Evolutionary conservation across 2,113 vertebrate species (phyloP), one percentile per base, ranked within the genome.

Genomic region (Taurulus bubalis): DNA sequence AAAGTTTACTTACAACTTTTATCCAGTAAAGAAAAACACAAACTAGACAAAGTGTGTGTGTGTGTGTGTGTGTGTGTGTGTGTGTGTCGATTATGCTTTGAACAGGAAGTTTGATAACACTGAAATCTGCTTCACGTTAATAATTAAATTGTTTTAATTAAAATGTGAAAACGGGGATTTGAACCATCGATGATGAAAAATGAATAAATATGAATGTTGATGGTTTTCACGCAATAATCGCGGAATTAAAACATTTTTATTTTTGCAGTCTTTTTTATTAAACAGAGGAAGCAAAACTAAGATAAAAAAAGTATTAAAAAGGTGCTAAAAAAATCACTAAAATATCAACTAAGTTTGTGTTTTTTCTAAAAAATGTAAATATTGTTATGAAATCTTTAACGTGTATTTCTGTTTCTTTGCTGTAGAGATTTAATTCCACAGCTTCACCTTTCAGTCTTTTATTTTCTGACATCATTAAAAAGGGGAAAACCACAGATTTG

Each of bases 381-480:
- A 38, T 11, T 70, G 49, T 7, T 26, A 26, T 8, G 1, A 28
- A 2, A n/a, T 38, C 5, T 58, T n/a, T 30, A 9, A 47, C 2
- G 14, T 77, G 34, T 73, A 0, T 30, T 53, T 49, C 15, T 12
- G 22, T 4, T 58, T 75, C 14, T 79, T 63, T 56, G 8, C n/a
- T 67, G 53, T 60, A 51, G 8, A 18, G 1, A 2, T 42, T 71
- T 40, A 12, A 68, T n/a, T 72, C 26, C 79, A 42, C 42, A 28
- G 45, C 55, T 3, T 1, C 47, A 7, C 3, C 15, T 1, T 58
- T 45, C 2, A 56, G 3, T 59, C 4, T 32, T 24, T n/a, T 22
- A 16, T 74, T 28, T 9, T 45, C 8, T 58, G 14, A 45, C 38
- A 2, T 11, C 20, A n/a, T n/a, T n/a, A n/a, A 82, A 81, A 85